phyloP scores from a whole-genome alignment of 2,113 vertebrate species.

The Poecilia latipinna region DNA sequence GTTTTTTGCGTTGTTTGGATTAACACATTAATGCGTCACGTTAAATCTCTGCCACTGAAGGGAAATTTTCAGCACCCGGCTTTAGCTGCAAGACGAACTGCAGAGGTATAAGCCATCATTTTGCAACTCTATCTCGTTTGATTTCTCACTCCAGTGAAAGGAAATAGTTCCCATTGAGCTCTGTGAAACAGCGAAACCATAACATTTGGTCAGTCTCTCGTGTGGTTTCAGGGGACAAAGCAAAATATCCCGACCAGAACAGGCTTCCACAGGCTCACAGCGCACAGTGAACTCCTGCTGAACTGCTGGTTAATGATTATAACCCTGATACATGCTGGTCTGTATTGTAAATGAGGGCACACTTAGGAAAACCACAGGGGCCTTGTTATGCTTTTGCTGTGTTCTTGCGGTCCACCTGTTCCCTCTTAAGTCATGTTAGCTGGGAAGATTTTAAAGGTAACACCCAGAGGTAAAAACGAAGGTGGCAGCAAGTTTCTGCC shows the following conservation, averaged over 20 bases:
- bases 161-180: conserved; percentile 64
- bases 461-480: conserved; percentile 22
- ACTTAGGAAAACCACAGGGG: conserved; percentile 76
- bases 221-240: conserved; percentile 64
- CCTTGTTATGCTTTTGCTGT: conserved; percentile 75
- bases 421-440: conserved; percentile 54
- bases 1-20: background rate
- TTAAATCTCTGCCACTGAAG: conserved; percentile 56
- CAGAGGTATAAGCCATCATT: conserved; percentile 55
- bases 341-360: conserved; percentile 77
- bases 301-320: conserved; percentile 79
- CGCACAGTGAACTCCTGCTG: conserved; percentile 74
- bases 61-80: conserved; percentile 62
- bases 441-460: conserved; percentile 44
- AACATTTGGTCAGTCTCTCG: conserved; percentile 71
- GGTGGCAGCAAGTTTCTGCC: conserved; percentile 38
- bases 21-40: conserved; percentile 33
- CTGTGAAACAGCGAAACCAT: conserved; percentile 71
- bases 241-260: conserved; percentile 61
- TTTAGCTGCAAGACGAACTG: conserved; percentile 34
- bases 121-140: conserved; percentile 71
- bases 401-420: conserved; percentile 72
- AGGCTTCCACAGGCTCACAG: conserved; percentile 51
- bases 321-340: conserved; percentile 73
- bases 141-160: conserved; percentile 61